Conservation (phyloP, 2,888 invertebrate species). For the Monochamus alternatus region DNA sequence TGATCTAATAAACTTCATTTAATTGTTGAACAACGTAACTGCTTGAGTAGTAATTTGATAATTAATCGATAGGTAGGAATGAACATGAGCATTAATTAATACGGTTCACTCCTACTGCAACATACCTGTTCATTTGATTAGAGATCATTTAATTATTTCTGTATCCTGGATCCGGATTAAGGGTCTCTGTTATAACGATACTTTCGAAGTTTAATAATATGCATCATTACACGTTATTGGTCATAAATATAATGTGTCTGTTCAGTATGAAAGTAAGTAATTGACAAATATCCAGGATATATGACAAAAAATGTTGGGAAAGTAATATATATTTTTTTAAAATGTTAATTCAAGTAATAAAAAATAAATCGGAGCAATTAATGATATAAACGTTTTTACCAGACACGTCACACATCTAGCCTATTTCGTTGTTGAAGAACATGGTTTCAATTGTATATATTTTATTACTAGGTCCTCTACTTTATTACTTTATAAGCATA, state of each 20-base stretch:
- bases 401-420: neutral
- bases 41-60: constrained; percentile 4
- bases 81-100: constrained; percentile 25
- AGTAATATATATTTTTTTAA: too few species aligned
- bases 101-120: constrained; percentile 24
- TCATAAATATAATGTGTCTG: neutral
- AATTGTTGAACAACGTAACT: neutral
- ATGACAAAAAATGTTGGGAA: neutral
- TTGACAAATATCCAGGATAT: constrained; percentile 2
- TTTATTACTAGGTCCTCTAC: too few species aligned
- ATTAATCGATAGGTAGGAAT: constrained; percentile 16
- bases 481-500: too few species aligned
- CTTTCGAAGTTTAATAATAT: constrained; percentile 6
- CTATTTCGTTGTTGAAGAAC: neutral
- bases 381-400: neutral
- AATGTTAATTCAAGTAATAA: too few species aligned
- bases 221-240: constrained; percentile 4
- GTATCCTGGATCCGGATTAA: constrained; percentile 38
- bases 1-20: neutral
- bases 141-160: constrained; percentile 14
- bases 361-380: too few species aligned
- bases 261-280: neutral
- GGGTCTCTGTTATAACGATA: constrained; percentile 10
- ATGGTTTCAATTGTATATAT: too few species aligned
- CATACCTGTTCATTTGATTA: constrained; percentile 21